These are phyloP conservation scores for Pavo muticus DNA, from an alignment of 2,113 vertebrate genomes.

Conservation along the genomic window DNA sequence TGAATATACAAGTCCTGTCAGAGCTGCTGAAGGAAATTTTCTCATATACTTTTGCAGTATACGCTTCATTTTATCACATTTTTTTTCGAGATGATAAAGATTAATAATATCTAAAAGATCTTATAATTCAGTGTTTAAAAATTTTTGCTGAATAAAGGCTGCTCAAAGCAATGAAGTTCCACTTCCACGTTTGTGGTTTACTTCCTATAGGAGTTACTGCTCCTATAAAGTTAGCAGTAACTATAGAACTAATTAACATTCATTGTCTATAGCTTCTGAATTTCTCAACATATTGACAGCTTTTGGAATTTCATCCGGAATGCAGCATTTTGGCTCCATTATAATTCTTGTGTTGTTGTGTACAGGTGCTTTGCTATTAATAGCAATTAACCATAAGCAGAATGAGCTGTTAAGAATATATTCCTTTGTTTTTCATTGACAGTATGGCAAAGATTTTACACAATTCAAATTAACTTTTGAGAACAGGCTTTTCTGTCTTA, in stretches of 20 bases:
- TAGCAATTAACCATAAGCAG: background rate
- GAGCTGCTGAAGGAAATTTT: background rate
- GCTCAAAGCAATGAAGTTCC: background rate
- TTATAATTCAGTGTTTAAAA: background rate
- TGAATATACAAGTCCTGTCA: background rate
- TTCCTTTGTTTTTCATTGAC: background rate
- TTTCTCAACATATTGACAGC: background rate
- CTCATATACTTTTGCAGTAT: background rate
- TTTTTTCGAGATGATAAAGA: background rate
- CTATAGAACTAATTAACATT: background rate
- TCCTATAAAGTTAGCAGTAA: background rate
- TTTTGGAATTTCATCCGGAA: background rate
- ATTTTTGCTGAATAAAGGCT: background rate
- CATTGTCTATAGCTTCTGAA: background rate
- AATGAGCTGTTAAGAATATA: background rate
- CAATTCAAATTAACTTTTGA: background rate
- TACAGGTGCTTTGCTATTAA: background rate
- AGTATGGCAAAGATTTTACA: background rate
- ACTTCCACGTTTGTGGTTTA: background rate
- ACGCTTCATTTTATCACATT: background rate
- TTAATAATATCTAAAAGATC: background rate
- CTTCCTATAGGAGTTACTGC: background rate
- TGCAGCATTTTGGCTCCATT: background rate
- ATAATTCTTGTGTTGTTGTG: background rate
- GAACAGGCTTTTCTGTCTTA: background rate